These are phyloP conservation scores for Oryzaephilus surinamensis DNA, from an alignment of 1,140 invertebrate genomes.

Conservation along the genomic window DNA sequence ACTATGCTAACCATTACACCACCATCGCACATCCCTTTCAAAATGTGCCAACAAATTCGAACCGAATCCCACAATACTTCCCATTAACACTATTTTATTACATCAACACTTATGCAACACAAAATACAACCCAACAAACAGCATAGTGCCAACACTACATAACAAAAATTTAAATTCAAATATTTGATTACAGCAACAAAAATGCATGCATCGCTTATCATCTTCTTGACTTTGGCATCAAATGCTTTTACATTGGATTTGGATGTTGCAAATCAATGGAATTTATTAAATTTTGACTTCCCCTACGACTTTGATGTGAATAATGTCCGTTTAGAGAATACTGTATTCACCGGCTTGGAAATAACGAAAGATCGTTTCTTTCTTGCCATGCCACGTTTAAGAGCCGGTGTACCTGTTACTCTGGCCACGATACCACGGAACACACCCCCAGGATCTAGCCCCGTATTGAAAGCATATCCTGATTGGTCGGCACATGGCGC, in stretches of 20 bases:
- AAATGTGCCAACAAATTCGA: no score
- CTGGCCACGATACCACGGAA: conserved; percentile 54
- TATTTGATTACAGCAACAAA: not conserved
- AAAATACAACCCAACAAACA: no score
- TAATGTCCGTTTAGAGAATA: conserved; percentile 54
- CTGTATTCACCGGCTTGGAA: conserved; percentile 63
- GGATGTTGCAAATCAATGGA: conserved; percentile 65
- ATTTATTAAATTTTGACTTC: conserved; percentile 55
- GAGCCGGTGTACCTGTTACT: conserved; percentile 61
- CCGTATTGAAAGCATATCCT: conserved; percentile 60
- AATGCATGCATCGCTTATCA: not conserved
- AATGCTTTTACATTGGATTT: conserved; percentile 32
- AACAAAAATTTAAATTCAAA: no score
- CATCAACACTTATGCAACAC: no score
- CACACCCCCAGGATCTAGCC: conserved; percentile 50
- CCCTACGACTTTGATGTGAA: conserved; percentile 39
- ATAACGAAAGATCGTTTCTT: conserved; percentile 59
- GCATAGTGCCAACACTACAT: no score
- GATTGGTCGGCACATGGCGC: conserved; percentile 68
- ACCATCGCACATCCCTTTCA: conserved; percentile 59
- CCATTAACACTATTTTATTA: no score
- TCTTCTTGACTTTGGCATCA: conserved; percentile 1
- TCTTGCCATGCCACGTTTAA: conserved; percentile 56
- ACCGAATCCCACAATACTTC: no score
- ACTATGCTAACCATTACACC: conserved; percentile 23